These are phyloP conservation scores for Murina feae DNA, from an alignment of 2,113 vertebrate genomes.

Conservation along the genomic window DNA sequence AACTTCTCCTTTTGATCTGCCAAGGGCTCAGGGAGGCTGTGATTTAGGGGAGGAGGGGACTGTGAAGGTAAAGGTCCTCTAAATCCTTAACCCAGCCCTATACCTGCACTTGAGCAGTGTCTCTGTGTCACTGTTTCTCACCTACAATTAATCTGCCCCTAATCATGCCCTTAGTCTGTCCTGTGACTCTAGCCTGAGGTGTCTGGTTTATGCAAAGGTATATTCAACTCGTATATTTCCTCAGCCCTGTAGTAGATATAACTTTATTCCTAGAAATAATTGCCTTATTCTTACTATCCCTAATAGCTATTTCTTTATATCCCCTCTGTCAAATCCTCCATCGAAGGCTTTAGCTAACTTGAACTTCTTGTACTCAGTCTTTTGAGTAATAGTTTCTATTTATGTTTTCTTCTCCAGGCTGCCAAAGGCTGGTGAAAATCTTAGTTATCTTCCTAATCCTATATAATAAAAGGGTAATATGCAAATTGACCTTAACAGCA, in stretches of 20 bases:
- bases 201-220: not conserved
- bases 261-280: conserved; percentile 22
- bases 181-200: not conserved
- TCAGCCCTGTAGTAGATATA: not conserved
- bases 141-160: not conserved
- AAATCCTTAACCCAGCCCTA: not conserved
- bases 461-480: no score
- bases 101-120: not conserved
- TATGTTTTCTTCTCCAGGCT: conserved; percentile 19
- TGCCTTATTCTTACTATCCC: conserved; percentile 1
- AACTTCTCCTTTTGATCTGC: conserved; percentile 48
- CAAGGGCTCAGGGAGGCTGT: not conserved
- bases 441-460: conserved; percentile 23
- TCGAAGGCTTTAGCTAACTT: not conserved
- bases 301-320: not conserved
- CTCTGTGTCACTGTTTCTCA: not conserved
- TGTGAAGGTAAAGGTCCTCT: not conserved
- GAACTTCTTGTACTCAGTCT: conserved; percentile 19
- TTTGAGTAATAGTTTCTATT: conserved; percentile 21
- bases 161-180: not conserved
- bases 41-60: not conserved
- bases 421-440: not conserved
- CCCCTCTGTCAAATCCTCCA: not conserved
- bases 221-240: not conserved
- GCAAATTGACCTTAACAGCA: no score